A percentile compares a stretch with the other conserved stretches of the same genome.
These are phyloP conservation scores for Hypocryptadius cinnamomeus DNA, from an alignment of 2,113 vertebrate species.

Conservation along the genomic window DNA sequence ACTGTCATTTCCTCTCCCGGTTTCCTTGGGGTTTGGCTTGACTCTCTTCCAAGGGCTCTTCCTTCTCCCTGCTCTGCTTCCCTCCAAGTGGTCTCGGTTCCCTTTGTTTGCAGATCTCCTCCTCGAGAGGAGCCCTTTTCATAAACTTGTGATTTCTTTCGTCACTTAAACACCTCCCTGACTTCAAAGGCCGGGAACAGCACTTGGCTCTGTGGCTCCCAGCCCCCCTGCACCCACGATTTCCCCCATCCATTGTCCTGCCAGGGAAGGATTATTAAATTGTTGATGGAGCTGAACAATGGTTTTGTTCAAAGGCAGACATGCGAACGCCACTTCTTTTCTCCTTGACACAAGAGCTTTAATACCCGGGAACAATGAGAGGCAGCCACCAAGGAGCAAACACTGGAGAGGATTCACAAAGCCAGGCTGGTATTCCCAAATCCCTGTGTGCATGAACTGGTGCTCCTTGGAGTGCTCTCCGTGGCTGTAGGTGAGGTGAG, in stretches of 20 bases:
- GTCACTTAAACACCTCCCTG: conserved; percentile 14
- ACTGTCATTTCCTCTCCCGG: not conserved
- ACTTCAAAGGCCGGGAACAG: conserved; percentile 9
- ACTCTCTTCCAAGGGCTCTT: conserved; percentile 11
- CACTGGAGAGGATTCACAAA: not conserved
- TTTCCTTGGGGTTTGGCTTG: conserved; percentile 5
- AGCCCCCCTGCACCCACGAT: not conserved
- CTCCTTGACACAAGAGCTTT: conserved; percentile 46
- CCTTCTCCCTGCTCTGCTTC: not conserved
- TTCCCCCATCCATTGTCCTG: conserved; percentile 41
- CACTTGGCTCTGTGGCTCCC: not conserved
- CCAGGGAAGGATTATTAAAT: conserved; percentile 42
- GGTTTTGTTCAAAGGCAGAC: conserved; percentile 49
- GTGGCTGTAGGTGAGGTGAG: not conserved
- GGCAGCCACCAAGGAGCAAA: conserved; percentile 9
- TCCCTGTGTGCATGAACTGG: not conserved
- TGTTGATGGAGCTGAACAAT: conserved; percentile 51
- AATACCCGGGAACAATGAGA: not conserved
- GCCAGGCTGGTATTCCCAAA: not conserved
- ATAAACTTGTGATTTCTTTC: conserved; percentile 22
- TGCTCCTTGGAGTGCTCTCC: not conserved
- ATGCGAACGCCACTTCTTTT: not conserved
- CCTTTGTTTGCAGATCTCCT: not conserved
- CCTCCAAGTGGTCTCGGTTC: not conserved
- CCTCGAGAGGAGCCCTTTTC: not conserved